Evolutionary conservation across 2,797 vertebrate genomes (phyloP).

Genomic region (Gila robusta): DNA sequence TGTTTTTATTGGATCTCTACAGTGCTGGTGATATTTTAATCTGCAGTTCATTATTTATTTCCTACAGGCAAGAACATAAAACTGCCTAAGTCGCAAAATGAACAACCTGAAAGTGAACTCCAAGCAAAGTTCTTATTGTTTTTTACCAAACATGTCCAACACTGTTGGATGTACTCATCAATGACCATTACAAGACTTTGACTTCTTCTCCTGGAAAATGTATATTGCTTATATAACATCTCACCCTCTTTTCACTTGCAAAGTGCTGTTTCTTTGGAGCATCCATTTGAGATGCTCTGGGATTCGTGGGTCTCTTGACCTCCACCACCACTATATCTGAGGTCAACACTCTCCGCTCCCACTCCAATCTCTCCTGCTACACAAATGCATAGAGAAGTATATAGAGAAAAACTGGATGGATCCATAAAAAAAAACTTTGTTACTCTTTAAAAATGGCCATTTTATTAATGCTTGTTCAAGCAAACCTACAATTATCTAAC

Average conservation of each 20-base stretch:
- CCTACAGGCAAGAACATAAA: constrained; percentile 2
- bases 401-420: background rate
- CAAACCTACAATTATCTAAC: background rate
- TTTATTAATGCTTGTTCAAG: constrained; percentile 6
- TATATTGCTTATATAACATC: background rate
- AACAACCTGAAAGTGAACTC: background rate
- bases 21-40: constrained; percentile 39
- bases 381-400: background rate
- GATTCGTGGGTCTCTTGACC: constrained; percentile 8
- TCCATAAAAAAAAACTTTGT: background rate
- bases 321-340: background rate
- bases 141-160: background rate
- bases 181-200: background rate
- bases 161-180: background rate
- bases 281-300: constrained; percentile 7
- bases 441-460: background rate
- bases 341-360: background rate
- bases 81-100: background rate
- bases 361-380: background rate
- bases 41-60: constrained; percentile 43
- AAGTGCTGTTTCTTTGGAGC: constrained; percentile 5
- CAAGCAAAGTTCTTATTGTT: constrained; percentile 22
- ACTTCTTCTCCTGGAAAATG: background rate
- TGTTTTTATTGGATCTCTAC: constrained; percentile 10
- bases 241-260: constrained; percentile 14